Evolutionary conservation across 2,113 vertebrate genomes (phyloP), one percentile per base, ranked within the genome.

Genomic region (Tragelaphus imberbis): DNA sequence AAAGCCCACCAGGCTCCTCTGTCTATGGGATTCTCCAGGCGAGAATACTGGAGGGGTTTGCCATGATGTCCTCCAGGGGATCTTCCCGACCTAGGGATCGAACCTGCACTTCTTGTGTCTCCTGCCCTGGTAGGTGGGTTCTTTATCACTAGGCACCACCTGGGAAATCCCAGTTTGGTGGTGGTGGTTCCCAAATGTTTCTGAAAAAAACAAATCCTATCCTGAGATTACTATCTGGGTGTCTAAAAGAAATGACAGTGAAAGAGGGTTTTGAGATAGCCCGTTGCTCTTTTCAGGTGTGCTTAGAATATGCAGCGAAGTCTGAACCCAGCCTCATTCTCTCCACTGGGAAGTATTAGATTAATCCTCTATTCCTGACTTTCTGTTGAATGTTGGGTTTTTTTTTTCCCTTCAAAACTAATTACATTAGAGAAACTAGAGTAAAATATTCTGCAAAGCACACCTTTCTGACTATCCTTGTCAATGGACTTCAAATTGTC

Each of bases 401-500:
- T 19, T 51, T 36, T 19, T 7, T 13, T 6, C 4, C 49, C 23
- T 84, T 68, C 84, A 86, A 93, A 97, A 96, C 47, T 82, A 97
- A 97, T 97, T 90, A 97, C 75, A 80, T 47, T 95, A 97, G 40
- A 97, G 87, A 97, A 98, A 95, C 80, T 92, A 47, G 84, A 80
- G 84, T 90, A 56, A 97, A 95, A 96, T 95, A 97, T 97, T 97
- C 94, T 92, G 59, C 84, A 94, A 81, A 92, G 94, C 90, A 92
- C 58, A 94, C 75, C 97, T 91, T 96, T 89, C 93, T 84, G 71
- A 77, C 93, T 56, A 84, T 68, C 59, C 90, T 98, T 90, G 81
- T 96, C 95, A 97, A 95, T 93, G 97, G 95, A 97, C 90, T 97
- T 96, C 91, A 97, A 94, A 97, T 96, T 97, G 97, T 85, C 93